phyloP scores from a whole-genome alignment of 2,888 invertebrate species.

The Acleris emargana region DNA sequence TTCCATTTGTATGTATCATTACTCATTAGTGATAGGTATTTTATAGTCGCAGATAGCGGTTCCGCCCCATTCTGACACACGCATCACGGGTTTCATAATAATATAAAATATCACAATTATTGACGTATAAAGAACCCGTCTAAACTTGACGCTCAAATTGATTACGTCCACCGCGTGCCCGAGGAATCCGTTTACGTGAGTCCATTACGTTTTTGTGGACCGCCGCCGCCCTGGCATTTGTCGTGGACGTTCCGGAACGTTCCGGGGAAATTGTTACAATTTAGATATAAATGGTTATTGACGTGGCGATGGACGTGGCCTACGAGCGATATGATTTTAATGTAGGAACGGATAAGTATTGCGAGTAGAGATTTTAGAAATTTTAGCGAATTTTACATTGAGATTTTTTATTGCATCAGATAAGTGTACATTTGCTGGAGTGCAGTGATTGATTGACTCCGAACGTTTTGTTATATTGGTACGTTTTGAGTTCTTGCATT shows the following conservation, averaged over 20 bases:
- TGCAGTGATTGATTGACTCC: too few species aligned
- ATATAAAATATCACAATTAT: conserved; percentile 11
- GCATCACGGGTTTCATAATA: conserved; percentile 3
- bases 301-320: too few species aligned
- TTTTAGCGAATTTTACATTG: too few species aligned
- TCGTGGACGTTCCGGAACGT: conserved; percentile 35
- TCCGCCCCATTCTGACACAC: conserved; percentile 19
- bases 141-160: conserved; percentile 41
- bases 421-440: too few species aligned
- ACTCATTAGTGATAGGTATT: background rate
- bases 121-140: conserved; percentile 21
- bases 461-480: too few species aligned
- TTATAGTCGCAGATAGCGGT: background rate
- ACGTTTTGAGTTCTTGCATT: too few species aligned
- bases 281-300: too few species aligned
- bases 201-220: conserved; percentile 41
- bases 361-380: too few species aligned
- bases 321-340: too few species aligned
- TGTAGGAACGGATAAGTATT: too few species aligned
- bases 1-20: background rate
- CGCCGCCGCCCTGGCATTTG: conserved; percentile 47
- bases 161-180: conserved; percentile 45
- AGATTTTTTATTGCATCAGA: too few species aligned
- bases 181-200: conserved; percentile 43
- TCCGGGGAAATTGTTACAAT: conserved; percentile 15